Evolutionary conservation across 1,140 invertebrate species (phyloP), one percentile per base, ranked within the genome.

Genomic region (Pseudomyrmex flavicornis): DNA sequence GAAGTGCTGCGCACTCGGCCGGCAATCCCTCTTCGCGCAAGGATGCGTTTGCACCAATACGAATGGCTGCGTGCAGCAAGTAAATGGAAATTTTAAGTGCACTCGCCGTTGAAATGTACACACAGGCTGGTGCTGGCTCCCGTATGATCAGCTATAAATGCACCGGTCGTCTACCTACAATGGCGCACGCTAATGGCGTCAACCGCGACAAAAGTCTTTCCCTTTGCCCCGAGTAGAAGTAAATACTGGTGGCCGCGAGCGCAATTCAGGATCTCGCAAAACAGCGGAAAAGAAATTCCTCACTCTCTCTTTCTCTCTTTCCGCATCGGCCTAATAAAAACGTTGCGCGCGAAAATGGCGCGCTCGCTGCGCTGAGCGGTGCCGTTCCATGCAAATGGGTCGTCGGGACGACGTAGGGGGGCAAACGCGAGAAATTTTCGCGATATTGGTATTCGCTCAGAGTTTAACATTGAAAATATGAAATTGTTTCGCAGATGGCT

Each of bases 11-110:
- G 70, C 35, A 54, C 13, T 50, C 56, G 68, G 48, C 56, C 54
- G 83, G 52, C 4, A n/a, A 59, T 12, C 58, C 50, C 46, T 44
- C 7, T 62, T 59, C 22, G 70, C 59, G 58, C 72, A 69, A 69
- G 35, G 56, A 82, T 85, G 74, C 82, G 74, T 90, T 82, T 54
- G 61, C 74, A 61, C 52, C 86, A 59, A 84, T 82, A 88, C 76
- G 80, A 89, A 82, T 66, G 54, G 15, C 65, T 66, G 83, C 65
- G 76, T 88, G 70, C 82, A 68, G 61, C 82, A 77, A 75, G 86
- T 48, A 88, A 90, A 90, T 90, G 89, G 89, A 88, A 90, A 90
- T 88, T 90, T 90, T 90, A 90, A 90, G 87, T 89, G 89, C 87
- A 70, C 62, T 75, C 73, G 79, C 72, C 79, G 58, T 52, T 73